These are phyloP conservation scores for Hycleus phaleratus DNA, from an alignment of 1,140 invertebrate genomes.

Conservation along the genomic window DNA sequence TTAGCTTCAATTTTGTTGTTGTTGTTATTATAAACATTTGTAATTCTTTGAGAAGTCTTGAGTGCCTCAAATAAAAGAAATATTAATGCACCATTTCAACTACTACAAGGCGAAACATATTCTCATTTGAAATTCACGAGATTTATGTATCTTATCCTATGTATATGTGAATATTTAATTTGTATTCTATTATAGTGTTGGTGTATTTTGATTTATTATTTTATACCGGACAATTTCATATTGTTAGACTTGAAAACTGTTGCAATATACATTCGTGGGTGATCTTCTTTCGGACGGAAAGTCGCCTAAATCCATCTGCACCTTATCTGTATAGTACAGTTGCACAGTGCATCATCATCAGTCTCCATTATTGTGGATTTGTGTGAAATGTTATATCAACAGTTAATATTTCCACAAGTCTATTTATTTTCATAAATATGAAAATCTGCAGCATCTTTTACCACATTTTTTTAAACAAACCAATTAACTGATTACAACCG, in stretches of 20 bases:
- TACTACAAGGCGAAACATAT: background rate
- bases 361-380: conserved; percentile 14
- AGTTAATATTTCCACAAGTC: background rate
- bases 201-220: background rate
- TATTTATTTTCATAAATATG: conserved; percentile 11
- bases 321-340: conserved; percentile 15
- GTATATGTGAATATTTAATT: too few species aligned
- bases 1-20: background rate
- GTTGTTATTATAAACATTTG: background rate
- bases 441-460: background rate
- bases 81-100: background rate
- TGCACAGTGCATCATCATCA: conserved; percentile 15
- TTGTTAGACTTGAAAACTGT: background rate
- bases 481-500: too few species aligned
- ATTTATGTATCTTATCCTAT: too few species aligned
- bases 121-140: too few species aligned
- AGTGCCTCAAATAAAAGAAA: background rate
- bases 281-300: background rate
- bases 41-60: background rate
- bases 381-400: conserved; percentile 3
- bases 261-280: conserved; percentile 2
- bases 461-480: background rate
- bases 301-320: conserved; percentile 9
- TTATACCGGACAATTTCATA: background rate
- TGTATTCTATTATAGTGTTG: too few species aligned